phyloP scores from a whole-genome alignment of 2,113 vertebrate genomes.

The Cochlearius cochlearius region DNA sequence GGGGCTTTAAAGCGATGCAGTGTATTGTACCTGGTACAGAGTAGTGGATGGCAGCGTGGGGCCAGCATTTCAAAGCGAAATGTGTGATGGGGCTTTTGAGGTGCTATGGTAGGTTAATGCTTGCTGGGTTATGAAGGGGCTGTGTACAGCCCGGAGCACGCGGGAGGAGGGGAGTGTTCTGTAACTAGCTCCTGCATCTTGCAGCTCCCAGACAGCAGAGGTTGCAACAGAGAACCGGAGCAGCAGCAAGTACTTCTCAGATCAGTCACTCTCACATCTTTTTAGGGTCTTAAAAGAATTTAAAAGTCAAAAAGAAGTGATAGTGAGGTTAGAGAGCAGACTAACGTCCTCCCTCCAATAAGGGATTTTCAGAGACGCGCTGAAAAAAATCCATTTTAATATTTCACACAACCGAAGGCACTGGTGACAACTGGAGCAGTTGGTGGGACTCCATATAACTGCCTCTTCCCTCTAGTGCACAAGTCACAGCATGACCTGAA shows the following conservation, averaged over 20 bases:
- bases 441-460: not conserved
- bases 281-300: not conserved
- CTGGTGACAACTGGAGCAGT: not conserved
- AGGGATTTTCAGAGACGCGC: not conserved
- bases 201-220: not conserved
- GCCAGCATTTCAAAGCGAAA: not conserved
- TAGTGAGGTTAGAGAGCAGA: not conserved
- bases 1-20: not conserved
- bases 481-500: accelerated
- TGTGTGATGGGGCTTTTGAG: not conserved
- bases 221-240: not conserved
- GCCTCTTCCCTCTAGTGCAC: not conserved
- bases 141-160: not conserved
- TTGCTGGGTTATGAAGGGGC: not conserved
- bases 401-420: not conserved
- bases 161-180: not conserved
- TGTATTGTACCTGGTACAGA: accelerated
- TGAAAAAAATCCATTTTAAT: not conserved
- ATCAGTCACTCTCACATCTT: not conserved
- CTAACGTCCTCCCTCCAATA: not conserved
- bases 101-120: accelerated
- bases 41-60: accelerated
- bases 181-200: not conserved
- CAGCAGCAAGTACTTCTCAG: not conserved
- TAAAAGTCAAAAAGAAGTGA: not conserved